These are phyloP conservation scores for Lamproptera curius DNA, from an alignment of 2,888 invertebrate species.

Conservation along the genomic window DNA sequence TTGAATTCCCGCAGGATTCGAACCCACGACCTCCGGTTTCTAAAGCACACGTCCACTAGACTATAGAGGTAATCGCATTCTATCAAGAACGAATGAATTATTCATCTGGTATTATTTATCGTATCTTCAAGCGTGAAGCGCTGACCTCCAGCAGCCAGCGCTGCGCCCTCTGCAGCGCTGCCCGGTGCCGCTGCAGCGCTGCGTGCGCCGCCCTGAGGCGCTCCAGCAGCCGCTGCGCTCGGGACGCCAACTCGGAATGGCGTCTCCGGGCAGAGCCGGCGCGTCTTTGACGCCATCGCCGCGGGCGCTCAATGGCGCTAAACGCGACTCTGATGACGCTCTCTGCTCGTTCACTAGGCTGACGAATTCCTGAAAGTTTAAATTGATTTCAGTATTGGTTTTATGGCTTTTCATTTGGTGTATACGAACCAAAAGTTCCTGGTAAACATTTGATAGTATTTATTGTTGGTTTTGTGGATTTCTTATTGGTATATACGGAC, in stretches of 20 bases:
- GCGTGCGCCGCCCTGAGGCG: conserved; percentile 86
- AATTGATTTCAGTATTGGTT: not conserved
- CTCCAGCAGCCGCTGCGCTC: conserved; percentile 91
- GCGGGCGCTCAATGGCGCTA: conserved; percentile 86
- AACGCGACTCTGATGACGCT: conserved; percentile 88
- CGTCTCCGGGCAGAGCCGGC: conserved; percentile 87
- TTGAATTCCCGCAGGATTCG: too few species aligned
- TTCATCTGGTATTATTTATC: too few species aligned
- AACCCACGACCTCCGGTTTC: too few species aligned
- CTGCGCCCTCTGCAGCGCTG: conserved; percentile 89
- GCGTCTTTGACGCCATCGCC: conserved; percentile 84
- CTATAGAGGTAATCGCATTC: too few species aligned
- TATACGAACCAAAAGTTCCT: too few species aligned
- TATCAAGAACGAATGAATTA: too few species aligned
- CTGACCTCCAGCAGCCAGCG: conserved; percentile 86
- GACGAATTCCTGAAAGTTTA: conserved; percentile 82
- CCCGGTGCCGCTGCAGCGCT: conserved; percentile 80
- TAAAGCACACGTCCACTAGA: too few species aligned
- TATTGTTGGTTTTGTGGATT: too few species aligned
- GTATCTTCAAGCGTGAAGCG: not conserved
- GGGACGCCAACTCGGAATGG: conserved; percentile 88
- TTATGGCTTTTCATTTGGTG: too few species aligned
- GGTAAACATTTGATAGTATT: too few species aligned
- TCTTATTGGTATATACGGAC: too few species aligned
- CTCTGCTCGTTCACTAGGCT: conserved; percentile 91